Percentiles rank a stretch among this genome's conserved stretches.
These are phyloP conservation scores for Lordiphosa collinella DNA, from an alignment of 1,140 invertebrate genomes.

Conservation along the genomic window DNA sequence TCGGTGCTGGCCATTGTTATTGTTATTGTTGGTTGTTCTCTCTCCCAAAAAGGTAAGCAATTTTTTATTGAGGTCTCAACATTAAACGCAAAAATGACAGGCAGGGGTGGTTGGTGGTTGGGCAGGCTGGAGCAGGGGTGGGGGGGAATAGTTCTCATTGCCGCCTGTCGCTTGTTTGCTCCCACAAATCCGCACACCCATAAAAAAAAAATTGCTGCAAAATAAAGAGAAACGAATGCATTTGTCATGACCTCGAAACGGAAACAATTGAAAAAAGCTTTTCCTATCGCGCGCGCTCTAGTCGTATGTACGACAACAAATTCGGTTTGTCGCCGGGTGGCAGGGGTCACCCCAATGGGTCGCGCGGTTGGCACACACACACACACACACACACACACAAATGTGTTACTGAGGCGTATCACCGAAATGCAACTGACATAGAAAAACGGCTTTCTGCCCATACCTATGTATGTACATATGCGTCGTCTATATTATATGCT, in stretches of 20 bases:
- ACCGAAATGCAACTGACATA: conserved; percentile 72
- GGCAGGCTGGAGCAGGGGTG: neutral
- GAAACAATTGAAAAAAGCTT: conserved; percentile 76
- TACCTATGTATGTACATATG: conserved; percentile 5
- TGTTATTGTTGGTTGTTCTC: conserved; percentile 19
- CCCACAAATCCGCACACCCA: conserved; percentile 39
- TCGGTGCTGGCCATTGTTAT: neutral
- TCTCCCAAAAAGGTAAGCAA: conserved; percentile 60
- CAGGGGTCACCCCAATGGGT: conserved; percentile 10
- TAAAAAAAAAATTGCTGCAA: conserved; percentile 23
- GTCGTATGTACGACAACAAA: conserved; percentile 32
- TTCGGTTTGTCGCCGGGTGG: conserved; percentile 44
- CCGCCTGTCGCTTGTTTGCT: conserved; percentile 55
- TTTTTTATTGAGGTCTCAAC: conserved; percentile 57
- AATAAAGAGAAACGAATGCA: conserved; percentile 69
- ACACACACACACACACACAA: conserved; percentile 24
- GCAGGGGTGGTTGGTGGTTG: too few relatives aligned
- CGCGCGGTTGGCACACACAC: conserved; percentile 8
- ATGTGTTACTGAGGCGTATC: conserved; percentile 52
- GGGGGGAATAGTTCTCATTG: conserved; percentile 49
- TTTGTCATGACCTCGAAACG: conserved; percentile 75
- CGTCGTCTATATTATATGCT: conserved; percentile 9
- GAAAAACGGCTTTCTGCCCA: conserved; percentile 59
- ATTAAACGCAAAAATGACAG: conserved; percentile 59
- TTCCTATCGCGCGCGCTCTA: conserved; percentile 61